Percentiles rank a stretch among this genome's conserved stretches.
These are phyloP conservation scores for Arenaria interpres DNA, from an alignment of 2,113 vertebrate species.

Conservation along the genomic window DNA sequence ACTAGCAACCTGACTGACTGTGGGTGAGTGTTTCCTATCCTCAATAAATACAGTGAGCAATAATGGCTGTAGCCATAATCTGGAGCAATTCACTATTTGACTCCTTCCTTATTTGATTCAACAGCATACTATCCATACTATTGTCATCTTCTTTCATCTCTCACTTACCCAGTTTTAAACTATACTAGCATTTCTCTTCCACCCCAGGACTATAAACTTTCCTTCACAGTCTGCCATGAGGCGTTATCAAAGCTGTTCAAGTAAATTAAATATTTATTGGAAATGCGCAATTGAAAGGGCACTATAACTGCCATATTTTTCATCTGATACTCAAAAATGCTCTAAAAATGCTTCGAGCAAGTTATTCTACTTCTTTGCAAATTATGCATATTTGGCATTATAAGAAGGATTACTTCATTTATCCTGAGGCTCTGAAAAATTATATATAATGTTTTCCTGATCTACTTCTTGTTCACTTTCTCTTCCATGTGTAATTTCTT, in stretches of 20 bases:
- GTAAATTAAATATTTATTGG: background rate
- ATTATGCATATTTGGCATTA: background rate
- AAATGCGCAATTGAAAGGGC: background rate
- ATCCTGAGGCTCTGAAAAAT: background rate
- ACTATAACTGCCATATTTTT: background rate
- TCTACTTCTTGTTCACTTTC: background rate
- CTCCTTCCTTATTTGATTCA: background rate
- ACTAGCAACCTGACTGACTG: background rate
- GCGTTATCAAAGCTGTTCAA: background rate
- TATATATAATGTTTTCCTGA: background rate
- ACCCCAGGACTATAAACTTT: background rate
- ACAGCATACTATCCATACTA: background rate
- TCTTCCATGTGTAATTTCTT: background rate
- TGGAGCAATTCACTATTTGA: background rate
- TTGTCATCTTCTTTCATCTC: background rate
- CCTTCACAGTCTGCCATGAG: background rate
- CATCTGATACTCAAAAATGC: background rate
- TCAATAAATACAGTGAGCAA: background rate
- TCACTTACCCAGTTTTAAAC: background rate
- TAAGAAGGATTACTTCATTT: constrained; percentile 3
- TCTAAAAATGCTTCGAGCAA: background rate
- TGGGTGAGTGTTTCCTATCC: background rate
- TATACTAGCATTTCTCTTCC: background rate
- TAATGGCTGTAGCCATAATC: background rate
- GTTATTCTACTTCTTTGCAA: background rate